Evolutionary conservation across 2,888 invertebrate genomes (phyloP).

Genomic region (Arctia plantaginis): DNA sequence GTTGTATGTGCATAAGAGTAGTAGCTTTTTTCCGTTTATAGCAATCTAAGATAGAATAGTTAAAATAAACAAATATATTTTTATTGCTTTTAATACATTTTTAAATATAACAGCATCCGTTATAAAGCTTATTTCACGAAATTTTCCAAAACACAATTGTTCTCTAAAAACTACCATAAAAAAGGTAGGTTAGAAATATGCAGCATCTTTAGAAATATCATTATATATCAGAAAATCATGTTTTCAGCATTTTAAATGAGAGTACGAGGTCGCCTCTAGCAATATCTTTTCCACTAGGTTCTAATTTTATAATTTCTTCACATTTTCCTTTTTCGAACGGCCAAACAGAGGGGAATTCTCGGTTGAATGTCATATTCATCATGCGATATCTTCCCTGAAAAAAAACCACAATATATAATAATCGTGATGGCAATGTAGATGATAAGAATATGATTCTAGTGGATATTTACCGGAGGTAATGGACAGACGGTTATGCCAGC

Average conservation of each 20-base stretch:
- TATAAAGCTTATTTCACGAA: too few relatives aligned
- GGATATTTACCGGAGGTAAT: slow-evolving; percentile 26
- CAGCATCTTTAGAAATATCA: not conserved
- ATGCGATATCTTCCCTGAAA: slow-evolving; percentile 34
- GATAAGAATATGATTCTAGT: not conserved
- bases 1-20: too few relatives aligned
- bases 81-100: too few relatives aligned
- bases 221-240: not conserved
- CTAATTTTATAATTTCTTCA: slow-evolving; percentile 6
- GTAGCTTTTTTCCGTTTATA: too few relatives aligned
- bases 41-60: too few relatives aligned
- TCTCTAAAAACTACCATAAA: too few relatives aligned
- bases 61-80: too few relatives aligned
- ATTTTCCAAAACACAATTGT: too few relatives aligned
- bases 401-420: slow-evolving; percentile 4
- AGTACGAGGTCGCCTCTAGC: slow-evolving; percentile 16
- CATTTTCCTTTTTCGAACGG: slow-evolving; percentile 40
- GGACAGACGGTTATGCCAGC: slow-evolving; percentile 32
- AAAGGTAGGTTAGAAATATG: not conserved
- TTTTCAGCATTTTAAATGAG: slow-evolving; percentile 8
- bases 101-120: too few relatives aligned
- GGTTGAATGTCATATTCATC: slow-evolving; percentile 29
- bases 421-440: too few relatives aligned
- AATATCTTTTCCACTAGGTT: slow-evolving; percentile 10
- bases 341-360: slow-evolving; percentile 31